A percentile compares a stretch with the other conserved stretches of the same genome.
These are phyloP conservation scores for Campylorhamphus procurvoides DNA, from an alignment of 2,113 vertebrate genomes.

Conservation along the genomic window DNA sequence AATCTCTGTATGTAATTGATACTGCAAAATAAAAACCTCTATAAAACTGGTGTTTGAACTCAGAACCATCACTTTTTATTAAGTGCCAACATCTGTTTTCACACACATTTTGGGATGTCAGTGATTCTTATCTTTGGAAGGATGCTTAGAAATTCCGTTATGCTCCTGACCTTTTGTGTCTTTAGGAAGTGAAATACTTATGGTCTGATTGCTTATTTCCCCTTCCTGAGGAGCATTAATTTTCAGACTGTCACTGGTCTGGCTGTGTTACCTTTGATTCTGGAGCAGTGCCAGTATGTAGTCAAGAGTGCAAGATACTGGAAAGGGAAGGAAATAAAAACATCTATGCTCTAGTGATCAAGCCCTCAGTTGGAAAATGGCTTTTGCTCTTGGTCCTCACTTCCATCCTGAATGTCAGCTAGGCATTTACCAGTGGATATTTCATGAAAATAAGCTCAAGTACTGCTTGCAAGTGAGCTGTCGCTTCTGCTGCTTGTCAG, in stretches of 20 bases:
- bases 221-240: neutral
- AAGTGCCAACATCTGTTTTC: neutral
- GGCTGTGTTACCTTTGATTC: neutral
- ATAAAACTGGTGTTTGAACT: neutral
- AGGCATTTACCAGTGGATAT: neutral
- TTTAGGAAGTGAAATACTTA: neutral
- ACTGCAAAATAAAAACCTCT: neutral
- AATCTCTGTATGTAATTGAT: neutral
- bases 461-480: neutral
- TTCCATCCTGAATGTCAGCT: neutral
- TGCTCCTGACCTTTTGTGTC: neutral
- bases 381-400: neutral
- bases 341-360: fast-evolving
- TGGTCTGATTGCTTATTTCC: neutral
- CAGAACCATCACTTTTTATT: neutral
- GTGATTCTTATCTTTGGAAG: neutral
- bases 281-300: neutral
- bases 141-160: neutral
- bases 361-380: neutral
- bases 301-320: neutral
- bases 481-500: neutral
- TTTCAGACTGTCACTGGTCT: neutral
- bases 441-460: neutral
- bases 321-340: neutral
- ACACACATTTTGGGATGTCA: neutral